Conservation (phyloP, 2,797 vertebrate species). For the Darevskia mixta region DNA sequence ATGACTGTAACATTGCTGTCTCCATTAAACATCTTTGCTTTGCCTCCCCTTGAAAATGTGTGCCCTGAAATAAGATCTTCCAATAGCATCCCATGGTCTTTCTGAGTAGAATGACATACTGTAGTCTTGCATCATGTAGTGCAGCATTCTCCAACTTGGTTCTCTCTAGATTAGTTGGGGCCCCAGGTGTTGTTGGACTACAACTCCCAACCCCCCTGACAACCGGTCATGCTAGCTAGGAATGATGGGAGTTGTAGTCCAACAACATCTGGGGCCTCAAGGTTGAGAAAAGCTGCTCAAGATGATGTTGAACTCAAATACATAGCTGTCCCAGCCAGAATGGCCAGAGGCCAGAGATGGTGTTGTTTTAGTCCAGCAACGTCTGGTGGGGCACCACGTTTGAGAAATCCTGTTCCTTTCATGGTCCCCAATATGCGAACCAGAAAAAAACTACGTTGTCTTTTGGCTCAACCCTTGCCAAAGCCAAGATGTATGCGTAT, state of each 20-base stretch:
- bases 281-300: too few species aligned
- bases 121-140: not conserved
- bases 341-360: too few species aligned
- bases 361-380: too few species aligned
- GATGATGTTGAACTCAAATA: too few species aligned
- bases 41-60: not conserved
- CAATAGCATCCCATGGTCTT: not conserved
- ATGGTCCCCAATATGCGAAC: rapidly evolving
- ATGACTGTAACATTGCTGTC: not conserved
- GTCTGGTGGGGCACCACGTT: too few species aligned
- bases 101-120: not conserved
- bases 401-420: not conserved
- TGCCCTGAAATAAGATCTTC: not conserved
- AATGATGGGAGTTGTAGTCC: too few species aligned
- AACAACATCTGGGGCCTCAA: too few species aligned
- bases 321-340: too few species aligned
- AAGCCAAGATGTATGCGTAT: not conserved
- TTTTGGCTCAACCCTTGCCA: not conserved
- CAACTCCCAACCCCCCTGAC: too few species aligned
- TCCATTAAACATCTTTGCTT: not conserved
- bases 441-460: not conserved
- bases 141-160: not conserved
- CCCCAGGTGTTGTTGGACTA: not conserved
- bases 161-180: not conserved
- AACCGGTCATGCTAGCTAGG: too few species aligned